Conservation (phyloP, 2,797 vertebrate species). For the Artibeus lituratus region DNA sequence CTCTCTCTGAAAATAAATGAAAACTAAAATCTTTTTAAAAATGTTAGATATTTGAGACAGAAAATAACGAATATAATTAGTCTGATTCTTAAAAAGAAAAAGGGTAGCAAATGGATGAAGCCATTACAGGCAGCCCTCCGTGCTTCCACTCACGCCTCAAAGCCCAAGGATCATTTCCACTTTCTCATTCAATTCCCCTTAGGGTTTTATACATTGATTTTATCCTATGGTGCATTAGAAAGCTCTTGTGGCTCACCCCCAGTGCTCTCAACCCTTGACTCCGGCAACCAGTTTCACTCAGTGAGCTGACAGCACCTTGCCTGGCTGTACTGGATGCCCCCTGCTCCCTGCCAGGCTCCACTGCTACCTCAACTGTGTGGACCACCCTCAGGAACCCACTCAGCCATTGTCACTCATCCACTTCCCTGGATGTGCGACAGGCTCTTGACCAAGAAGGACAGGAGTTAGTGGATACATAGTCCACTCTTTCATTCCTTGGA, state of each 20-base stretch:
- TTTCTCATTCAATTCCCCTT: not conserved
- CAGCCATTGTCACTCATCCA: not conserved
- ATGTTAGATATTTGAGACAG: not conserved
- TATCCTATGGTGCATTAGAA: not conserved
- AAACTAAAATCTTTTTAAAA: too few species aligned
- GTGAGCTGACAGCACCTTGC: not conserved
- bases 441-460: not conserved
- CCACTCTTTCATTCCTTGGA: not conserved
- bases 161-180: not conserved
- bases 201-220: not conserved
- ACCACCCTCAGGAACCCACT: not conserved
- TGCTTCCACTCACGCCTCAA: not conserved
- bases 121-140: not conserved
- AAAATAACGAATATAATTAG: constrained; percentile 7
- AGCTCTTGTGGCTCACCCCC: not conserved
- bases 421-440: not conserved
- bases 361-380: not conserved
- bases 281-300: not conserved
- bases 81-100: not conserved
- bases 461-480: not conserved
- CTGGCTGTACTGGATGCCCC: not conserved
- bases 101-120: not conserved
- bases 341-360: not conserved
- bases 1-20: too few species aligned
- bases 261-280: not conserved